Base-by-base conservation (phyloP, 2,113 vertebrate species). In the Sceloporus undulatus region DNA sequence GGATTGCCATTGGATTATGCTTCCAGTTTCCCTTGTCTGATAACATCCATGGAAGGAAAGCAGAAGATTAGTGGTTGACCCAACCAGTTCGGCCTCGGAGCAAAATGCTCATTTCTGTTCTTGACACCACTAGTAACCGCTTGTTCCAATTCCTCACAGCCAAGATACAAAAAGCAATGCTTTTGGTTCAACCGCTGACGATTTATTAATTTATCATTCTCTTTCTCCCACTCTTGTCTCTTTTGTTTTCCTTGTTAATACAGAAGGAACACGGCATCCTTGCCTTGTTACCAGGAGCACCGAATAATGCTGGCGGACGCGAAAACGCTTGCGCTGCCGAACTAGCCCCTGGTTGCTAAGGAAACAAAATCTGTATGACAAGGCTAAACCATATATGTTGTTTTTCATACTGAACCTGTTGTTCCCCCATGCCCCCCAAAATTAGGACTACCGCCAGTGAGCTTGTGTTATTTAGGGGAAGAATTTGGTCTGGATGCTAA, bases 281-380 rank as follows among this genome's bases (percentile, higher is more conserved):
- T 34, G 6, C 25, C 38, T 75, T 76, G 54, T 54, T 29, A 19
- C 54, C 38, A 29, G 29, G n/a, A 65, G 65, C 8, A 48, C 29
- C 56, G 85, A 9, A 71, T 70, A 13, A 40, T 70, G 29, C 11
- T 7, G 14, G 65, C 38, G 40, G 62, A 70, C 75, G n/a, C n/a
- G 18, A 66, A 13, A 29, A 54, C n/a, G 77, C 48, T 29, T 48
- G 21, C 5, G 42, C 59, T 56, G 34, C 40, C 56, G 85, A 79
- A 56, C 16, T 86, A 5, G 48, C 23, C 62, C 52, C 25, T 9
- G 77, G 85, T 87, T 87, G 85, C 85, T 80, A 87, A 80, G 85
- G 85, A 40, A 87, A 87, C 77, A 29, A 66, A 56, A 56, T 80
- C 71, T 40, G 66, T 56, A 79, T 16, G n/a, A 54, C n/a, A 9